phyloP scores from a whole-genome alignment of 2,888 invertebrate genomes.

The Geophilus truncorum region DNA sequence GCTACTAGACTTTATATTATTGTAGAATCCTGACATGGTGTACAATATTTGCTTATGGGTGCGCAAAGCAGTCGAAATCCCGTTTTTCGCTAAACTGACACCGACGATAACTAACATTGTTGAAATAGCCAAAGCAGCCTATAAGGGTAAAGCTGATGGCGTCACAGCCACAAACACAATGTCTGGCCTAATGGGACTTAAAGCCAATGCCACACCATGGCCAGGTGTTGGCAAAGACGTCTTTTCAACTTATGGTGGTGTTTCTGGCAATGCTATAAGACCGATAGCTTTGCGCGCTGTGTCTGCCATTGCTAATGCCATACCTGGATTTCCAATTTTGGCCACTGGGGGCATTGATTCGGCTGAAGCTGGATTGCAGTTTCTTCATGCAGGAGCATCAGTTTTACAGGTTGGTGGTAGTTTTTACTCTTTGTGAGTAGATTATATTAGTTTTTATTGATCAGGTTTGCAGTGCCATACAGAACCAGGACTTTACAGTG shows the following conservation, averaged over 20 bases:
- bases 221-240: conserved; percentile 76
- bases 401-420: conserved; percentile 69
- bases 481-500: conserved; percentile 97
- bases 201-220: conserved; percentile 79
- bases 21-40: conserved; percentile 77
- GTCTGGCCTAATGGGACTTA: conserved; percentile 85
- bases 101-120: conserved; percentile 96
- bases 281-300: conserved; percentile 91
- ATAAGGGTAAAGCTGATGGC: conserved; percentile 85
- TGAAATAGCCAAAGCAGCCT: conserved; percentile 79
- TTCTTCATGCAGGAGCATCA: conserved; percentile 85
- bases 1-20: conserved; percentile 8
- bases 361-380: conserved; percentile 91
- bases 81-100: conserved; percentile 95
- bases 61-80: conserved; percentile 74
- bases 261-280: conserved; percentile 88
- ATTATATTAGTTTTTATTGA: conserved; percentile 15
- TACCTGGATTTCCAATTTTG: conserved; percentile 86
- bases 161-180: conserved; percentile 98
- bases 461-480: conserved; percentile 91
- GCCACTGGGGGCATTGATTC: conserved; percentile 97
- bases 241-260: conserved; percentile 87
- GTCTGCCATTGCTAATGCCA: conserved; percentile 72
- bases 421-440: background rate
- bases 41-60: conserved; percentile 89